Conservation (phyloP, 92 coral and sea anemone species). For the Desmophyllum pertusum region DNA sequence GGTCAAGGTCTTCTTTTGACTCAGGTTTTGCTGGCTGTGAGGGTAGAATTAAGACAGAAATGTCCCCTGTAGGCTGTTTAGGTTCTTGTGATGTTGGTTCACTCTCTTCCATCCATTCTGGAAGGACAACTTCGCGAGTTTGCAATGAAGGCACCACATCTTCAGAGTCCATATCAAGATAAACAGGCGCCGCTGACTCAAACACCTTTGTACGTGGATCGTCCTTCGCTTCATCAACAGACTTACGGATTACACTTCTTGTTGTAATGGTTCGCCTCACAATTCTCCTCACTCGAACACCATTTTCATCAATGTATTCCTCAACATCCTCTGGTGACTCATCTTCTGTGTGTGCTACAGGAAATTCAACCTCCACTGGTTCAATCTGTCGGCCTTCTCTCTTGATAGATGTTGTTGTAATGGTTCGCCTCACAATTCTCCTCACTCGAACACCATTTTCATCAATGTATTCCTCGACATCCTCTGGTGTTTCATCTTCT, state of each 20-base stretch:
- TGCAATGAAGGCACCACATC: conserved; percentile 27
- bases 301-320: conserved; percentile 71
- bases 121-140: conserved; percentile 7
- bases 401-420: conserved; percentile 40
- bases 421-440: conserved; percentile 34
- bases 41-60: not conserved
- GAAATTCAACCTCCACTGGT: conserved; percentile 9
- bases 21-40: not conserved
- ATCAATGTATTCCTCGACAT: conserved; percentile 65
- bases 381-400: not conserved
- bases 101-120: conserved; percentile 25
- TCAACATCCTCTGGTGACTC: conserved; percentile 41
- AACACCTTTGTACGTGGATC: conserved; percentile 15
- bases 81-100: conserved; percentile 51
- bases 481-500: conserved; percentile 23
- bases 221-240: conserved; percentile 31
- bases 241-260: conserved; percentile 32
- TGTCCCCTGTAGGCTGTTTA: not conserved
- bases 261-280: conserved; percentile 59
- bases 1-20: not conserved
- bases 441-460: conserved; percentile 58
- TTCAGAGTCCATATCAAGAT: conserved; percentile 1
- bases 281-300: conserved; percentile 47
- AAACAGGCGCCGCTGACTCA: conserved; percentile 30
- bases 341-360: not conserved